Evolutionary conservation across 2,888 invertebrate species (phyloP), one percentile per base, ranked within the genome.

Genomic region (Epinotia nisella): DNA sequence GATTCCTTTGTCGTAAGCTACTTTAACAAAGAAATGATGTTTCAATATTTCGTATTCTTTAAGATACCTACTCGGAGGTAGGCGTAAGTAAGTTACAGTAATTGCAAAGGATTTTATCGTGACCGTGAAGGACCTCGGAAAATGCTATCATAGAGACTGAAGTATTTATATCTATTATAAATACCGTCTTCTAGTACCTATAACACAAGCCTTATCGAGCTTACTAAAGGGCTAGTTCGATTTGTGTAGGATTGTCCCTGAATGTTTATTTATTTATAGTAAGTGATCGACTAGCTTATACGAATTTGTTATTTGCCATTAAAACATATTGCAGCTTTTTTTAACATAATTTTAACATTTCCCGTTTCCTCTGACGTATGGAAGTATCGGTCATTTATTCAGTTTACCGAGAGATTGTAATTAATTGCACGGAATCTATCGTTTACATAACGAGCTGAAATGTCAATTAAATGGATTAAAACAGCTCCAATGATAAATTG

Each of bases 381-480:
- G 53, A 71, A 41, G 59, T 67, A 72, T 62, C 72, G 67, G 75
- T 72, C 70, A 76, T 78, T 78, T 65, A 70, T 78, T 74, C 58
- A 65, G 74, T 71, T 76, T 78, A 75, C 78, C 78, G 78, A 80
- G 77, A 78, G 75, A 75, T 74, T 76, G 79, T 82, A 79, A 85
- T 86, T 84, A 85, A 86, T 85, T 82, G 77, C 78, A 78, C 77
- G 73, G 78, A 82, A 84, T 83, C 80, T 80, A 82, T 86, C 81
- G 83, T 82, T 83, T 84, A 77, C 78, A 83, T 79, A 80, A 81
- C 77, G 79, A 80, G 81, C 78, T 85, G 82, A 87, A 89, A 86
- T 85, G 85, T 87, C 87, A 88, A 88, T 89, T 89, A 87, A 83
- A 83, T 68, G 71, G 83, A 86, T 87, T 89, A 85, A 89, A 90